Percentiles rank a stretch among this genome's conserved stretches.
Conservation (phyloP, 1,140 invertebrate genomes). For the Bombus affinis region DNA sequence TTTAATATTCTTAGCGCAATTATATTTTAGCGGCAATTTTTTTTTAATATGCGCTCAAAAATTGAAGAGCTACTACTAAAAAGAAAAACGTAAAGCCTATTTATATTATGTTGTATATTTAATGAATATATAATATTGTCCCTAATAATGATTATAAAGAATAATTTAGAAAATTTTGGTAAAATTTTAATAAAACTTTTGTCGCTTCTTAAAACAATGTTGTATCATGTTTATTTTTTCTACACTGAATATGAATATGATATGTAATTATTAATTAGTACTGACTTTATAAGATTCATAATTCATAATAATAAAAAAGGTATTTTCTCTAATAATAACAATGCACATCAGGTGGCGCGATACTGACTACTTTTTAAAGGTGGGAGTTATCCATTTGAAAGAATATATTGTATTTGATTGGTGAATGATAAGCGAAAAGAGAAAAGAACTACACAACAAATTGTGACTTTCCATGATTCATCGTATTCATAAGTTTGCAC, state of each 20-base stretch:
- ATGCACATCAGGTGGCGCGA: constrained; percentile 6
- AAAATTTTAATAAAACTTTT: constrained; percentile 38
- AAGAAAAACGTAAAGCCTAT: not conserved
- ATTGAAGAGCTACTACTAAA: constrained; percentile 3
- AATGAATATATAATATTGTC: not conserved
- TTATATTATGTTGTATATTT: not conserved
- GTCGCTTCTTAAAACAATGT: constrained; percentile 33
- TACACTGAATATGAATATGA: not conserved
- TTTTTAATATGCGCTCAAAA: not conserved
- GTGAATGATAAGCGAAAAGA: not conserved
- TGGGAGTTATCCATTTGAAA: constrained; percentile 7
- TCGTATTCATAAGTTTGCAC: not conserved
- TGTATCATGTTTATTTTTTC: not conserved
- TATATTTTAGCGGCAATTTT: not conserved
- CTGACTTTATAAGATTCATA: not conserved
- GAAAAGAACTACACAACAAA: not conserved
- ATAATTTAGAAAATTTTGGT: constrained; percentile 18
- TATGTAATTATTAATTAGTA: not conserved
- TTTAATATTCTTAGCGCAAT: not conserved
- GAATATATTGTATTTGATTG: not conserved
- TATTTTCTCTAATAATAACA: not conserved
- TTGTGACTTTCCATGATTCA: not conserved
- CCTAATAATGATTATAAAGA: constrained; percentile 14
- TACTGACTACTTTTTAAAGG: not conserved
- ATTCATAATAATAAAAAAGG: not conserved